Evolutionary conservation across 1,140 invertebrate species (phyloP).

Genomic region (Leptinotarsa undecemlineata): DNA sequence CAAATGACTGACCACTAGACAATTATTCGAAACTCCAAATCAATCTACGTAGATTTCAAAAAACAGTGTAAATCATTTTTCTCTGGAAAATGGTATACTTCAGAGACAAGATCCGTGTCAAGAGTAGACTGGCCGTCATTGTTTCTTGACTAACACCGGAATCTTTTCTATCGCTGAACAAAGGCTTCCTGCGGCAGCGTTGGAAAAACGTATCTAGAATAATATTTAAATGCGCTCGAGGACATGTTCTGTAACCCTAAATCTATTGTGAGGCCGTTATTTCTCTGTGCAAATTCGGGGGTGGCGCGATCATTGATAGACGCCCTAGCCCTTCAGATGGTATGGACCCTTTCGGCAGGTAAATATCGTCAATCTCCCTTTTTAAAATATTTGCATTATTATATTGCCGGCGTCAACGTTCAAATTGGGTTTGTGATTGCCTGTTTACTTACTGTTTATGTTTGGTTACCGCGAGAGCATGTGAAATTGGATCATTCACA

Average conservation of each 20-base stretch:
- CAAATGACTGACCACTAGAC: too few relatives aligned
- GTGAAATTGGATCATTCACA: neutral
- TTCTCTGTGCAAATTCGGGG: slow-evolving; percentile 26
- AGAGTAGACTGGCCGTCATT: too few relatives aligned
- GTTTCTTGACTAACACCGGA: too few relatives aligned
- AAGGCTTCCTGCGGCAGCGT: slow-evolving; percentile 17
- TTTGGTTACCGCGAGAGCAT: neutral
- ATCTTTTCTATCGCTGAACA: slow-evolving; percentile 17
- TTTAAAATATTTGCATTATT: slow-evolving; percentile 1
- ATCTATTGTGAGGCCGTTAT: slow-evolving; percentile 32
- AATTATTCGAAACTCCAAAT: too few relatives aligned
- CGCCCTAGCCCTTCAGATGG: neutral
- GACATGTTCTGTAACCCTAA: slow-evolving; percentile 31
- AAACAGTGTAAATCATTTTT: too few relatives aligned
- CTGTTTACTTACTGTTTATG: neutral
- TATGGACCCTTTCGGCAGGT: neutral
- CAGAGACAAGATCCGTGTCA: too few relatives aligned
- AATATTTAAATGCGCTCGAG: slow-evolving; percentile 32
- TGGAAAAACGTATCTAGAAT: slow-evolving; percentile 34
- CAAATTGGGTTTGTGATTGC: neutral
- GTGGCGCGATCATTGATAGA: slow-evolving; percentile 21
- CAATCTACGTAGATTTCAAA: too few relatives aligned
- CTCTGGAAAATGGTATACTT: too few relatives aligned
- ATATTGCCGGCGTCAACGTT: slow-evolving; percentile 1
- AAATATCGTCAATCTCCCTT: neutral